These are phyloP conservation scores for Mormyrops attenuatus DNA, from an alignment of 2,797 vertebrate genomes.

Conservation along the genomic window DNA sequence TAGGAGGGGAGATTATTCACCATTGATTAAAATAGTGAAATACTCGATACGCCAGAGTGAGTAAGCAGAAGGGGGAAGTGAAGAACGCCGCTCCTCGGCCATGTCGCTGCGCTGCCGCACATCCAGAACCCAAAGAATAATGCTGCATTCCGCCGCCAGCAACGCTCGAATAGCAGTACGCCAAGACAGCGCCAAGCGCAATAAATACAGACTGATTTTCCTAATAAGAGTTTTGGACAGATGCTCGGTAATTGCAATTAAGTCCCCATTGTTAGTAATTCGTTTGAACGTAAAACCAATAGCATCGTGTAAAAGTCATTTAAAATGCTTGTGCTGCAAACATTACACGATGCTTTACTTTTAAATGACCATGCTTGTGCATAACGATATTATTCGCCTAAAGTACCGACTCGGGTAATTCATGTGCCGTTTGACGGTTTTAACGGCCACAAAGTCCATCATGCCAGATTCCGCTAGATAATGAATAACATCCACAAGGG, in stretches of 20 bases:
- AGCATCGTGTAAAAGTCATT: background rate
- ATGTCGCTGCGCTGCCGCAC: background rate
- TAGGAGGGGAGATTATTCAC: background rate
- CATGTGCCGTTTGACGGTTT: background rate
- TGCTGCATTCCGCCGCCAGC: slow-evolving; percentile 1
- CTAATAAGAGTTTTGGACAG: background rate
- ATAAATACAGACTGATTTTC: slow-evolving; percentile 12
- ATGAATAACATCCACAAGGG: background rate
- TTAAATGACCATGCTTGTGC: background rate
- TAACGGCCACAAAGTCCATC: background rate
- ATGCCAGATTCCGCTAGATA: background rate
- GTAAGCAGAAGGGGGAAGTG: slow-evolving; percentile 3
- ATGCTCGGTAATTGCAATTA: background rate
- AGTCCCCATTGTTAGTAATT: slow-evolving; percentile 8
- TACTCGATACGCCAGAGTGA: background rate
- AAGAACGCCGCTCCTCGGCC: slow-evolving; percentile 9
- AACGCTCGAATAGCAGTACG: background rate
- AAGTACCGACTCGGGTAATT: background rate
- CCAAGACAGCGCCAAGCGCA: background rate
- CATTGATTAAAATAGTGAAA: background rate
- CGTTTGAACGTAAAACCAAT: background rate
- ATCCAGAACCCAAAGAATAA: background rate
- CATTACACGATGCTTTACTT: background rate
- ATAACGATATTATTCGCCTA: background rate
- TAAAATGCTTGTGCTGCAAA: background rate